Base-by-base conservation (phyloP, 1,140 invertebrate genomes). In the Drosophila nannoptera region DNA sequence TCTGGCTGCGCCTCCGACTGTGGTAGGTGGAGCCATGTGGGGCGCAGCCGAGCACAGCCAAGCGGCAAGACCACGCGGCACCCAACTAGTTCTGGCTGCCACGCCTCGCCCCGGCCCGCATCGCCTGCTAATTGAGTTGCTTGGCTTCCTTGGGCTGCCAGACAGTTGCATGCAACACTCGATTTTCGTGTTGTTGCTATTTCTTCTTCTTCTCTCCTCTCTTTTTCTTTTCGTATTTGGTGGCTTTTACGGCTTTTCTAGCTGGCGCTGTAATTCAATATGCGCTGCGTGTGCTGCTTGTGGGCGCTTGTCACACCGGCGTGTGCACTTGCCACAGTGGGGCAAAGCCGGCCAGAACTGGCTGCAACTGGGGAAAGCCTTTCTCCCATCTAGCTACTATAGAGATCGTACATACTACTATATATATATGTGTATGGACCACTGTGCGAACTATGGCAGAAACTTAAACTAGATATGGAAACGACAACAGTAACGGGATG, bases 51-150 rank as follows among this genome's bases (percentile, higher is more conserved):
- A n/a, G 11, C 22, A 22, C 22, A 11, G 36, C 6, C 48, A 36
- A 54, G 48, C 3, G 3, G 22, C 32, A n/a, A 16, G 12, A 7
- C 46, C 29, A 11, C 11, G 46, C 35, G 35, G 35, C 14, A 16
- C 11, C 9, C 45, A 69, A 58, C 67, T 36, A 69, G 64, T 61
- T 61, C 55, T 36, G 36, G 6, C 32, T 11, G 11, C 32, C 75
- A 3, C 14, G 8, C n/a, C 31, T 0, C 22, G 4, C 1, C 8
- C 35, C 22, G 29, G n/a, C 45, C 65, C 52, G 36, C 31, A 11
- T 8, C 32, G 48, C 46, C 16, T 70, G 76, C 81, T 84, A 80
- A 84, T 84, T 84, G 76, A 84, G 80, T 84, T 84, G 81, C 80
- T 84, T 84, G 80, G 80, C 80, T 84, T 86, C 81, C 77, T 68